Evolutionary conservation across 2,888 invertebrate genomes (phyloP), one percentile per base, ranked within the genome.

Genomic region (Thera britannica): DNA sequence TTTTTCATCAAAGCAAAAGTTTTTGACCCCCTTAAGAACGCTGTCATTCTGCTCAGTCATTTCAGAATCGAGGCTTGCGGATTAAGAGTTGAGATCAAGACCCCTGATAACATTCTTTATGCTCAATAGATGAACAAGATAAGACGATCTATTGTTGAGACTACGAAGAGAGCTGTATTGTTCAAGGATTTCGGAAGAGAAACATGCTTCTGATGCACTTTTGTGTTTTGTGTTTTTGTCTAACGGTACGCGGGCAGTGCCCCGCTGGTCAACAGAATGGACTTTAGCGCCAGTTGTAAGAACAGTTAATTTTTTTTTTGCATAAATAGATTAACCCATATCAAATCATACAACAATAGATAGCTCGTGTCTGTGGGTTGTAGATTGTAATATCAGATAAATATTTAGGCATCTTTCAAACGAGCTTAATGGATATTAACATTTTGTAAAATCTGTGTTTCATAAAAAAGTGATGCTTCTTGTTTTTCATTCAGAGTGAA

Each of bases 91-190:
- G 73, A 75, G 74, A 75, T 75, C 72, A 71, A 75, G 56, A 60
- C 49, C 68, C 66, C 77, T 78, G 92, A 92, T 92, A 92, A 89
- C 82, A 87, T 88, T 73, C 80, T 81, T 83, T 85, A 79, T 76
- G 73, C 77, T 77, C 70, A 35, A 72, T 72, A 86, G 89, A 88
- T 89, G 67, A 67, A 65, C 62, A 60, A 84, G 90, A 90, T 90
- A 91, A 89, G 84, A 78, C 77, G 72, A 72, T 73, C 73, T 78
- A 79, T 86, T 88, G 65, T 88, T 86, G 86, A 75, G 11, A 54
- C 4, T 55, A 44, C 12, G 55, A 36, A 55, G 34, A 61, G 54
- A 2, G 34, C n/a, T 12, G 56, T 23, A 57, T 72, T 59, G 62
- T 58, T 71, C 60, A 62, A 46, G 23, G 36, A 46, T 48, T 61